Conservation (phyloP, 92 coral and sea anemone species). For the Zoanthus solanderi region DNA sequence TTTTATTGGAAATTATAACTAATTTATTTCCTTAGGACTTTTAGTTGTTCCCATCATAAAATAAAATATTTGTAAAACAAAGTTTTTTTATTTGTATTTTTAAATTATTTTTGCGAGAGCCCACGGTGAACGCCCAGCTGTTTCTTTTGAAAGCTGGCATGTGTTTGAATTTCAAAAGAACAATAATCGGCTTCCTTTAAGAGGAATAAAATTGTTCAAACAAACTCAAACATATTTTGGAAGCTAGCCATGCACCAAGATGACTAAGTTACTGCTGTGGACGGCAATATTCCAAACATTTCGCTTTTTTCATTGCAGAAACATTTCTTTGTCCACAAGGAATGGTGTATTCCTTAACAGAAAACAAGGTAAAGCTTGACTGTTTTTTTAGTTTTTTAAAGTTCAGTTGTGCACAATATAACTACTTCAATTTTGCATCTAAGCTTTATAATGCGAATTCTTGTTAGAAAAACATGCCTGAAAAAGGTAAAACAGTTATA, state of each 20-base stretch:
- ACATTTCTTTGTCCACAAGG: conserved; percentile 1
- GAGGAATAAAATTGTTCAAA: neutral
- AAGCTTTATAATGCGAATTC: no score
- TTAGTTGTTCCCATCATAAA: neutral
- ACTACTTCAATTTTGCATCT: neutral
- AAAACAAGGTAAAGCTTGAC: conserved; percentile 8
- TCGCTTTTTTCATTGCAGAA: neutral
- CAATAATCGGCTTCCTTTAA: neutral
- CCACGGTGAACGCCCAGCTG: conserved; percentile 14
- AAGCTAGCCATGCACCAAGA: no score
- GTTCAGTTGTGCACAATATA: no score
- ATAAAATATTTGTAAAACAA: neutral
- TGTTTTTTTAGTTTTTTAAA: neutral
- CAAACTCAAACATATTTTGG: neutral
- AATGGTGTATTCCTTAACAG: conserved; percentile 23
- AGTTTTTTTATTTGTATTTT: neutral
- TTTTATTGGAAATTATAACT: neutral
- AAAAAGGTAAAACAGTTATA: no score
- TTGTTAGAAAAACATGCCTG: no score
- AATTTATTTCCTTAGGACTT: neutral
- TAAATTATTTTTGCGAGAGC: neutral
- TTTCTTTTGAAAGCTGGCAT: conserved; percentile 12
- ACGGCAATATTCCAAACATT: neutral
- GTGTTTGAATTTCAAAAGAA: neutral
- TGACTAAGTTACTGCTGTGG: neutral